A percentile compares a stretch with the other conserved stretches of the same genome.
phyloP scores from a whole-genome alignment of 2,797 vertebrate species.

The Lepus townsendii region DNA sequence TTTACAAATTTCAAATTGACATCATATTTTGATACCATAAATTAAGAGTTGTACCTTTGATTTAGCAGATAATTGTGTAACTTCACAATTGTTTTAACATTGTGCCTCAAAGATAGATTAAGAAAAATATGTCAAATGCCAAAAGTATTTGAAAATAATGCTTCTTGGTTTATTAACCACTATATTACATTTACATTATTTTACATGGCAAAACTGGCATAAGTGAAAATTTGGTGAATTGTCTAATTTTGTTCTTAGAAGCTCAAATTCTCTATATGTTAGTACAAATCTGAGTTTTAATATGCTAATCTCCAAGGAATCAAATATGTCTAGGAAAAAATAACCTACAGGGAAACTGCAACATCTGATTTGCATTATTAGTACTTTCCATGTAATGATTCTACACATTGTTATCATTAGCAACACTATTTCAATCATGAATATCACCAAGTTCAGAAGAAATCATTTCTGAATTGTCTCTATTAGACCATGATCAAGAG shows the following conservation, averaged over 20 bases:
- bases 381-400: constrained; percentile 79
- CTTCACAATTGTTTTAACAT: constrained; percentile 45
- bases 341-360: constrained; percentile 41
- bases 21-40: constrained; percentile 49
- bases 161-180: not conserved
- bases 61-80: not conserved
- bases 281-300: constrained; percentile 72
- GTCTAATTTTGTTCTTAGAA: constrained; percentile 59
- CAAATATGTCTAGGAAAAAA: constrained; percentile 66
- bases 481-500: constrained; percentile 82
- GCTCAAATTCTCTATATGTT: constrained; percentile 25
- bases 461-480: constrained; percentile 82
- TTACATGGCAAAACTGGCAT: constrained; percentile 17
- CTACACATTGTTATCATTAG: constrained; percentile 85
- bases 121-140: constrained; percentile 27
- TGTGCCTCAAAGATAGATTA: not conserved
- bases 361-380: constrained; percentile 83
- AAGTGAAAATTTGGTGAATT: constrained; percentile 58
- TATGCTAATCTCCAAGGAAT: constrained; percentile 74
- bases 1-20: constrained; percentile 46
- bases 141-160: constrained; percentile 48
- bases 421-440: constrained; percentile 81
- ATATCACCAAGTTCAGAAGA: constrained; percentile 84
- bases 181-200: constrained; percentile 19
- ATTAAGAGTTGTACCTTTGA: constrained; percentile 33